A percentile compares a stretch with the other conserved stretches of the same genome.
Conservation (phyloP, 2,113 vertebrate species). For the Okapia johnstoni region DNA sequence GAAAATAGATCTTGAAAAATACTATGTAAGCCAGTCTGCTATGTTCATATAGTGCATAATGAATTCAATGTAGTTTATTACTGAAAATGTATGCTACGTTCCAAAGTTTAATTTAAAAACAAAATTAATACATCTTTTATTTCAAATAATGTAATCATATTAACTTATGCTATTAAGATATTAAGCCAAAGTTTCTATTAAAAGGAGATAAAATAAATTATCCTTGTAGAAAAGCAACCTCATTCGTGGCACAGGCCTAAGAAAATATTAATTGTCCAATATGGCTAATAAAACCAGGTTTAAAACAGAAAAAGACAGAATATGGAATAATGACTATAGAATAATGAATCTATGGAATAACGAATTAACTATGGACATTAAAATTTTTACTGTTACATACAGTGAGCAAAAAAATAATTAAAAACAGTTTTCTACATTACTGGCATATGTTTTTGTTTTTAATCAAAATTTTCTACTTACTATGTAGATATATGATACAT, state of each 20-base stretch:
- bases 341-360: neutral
- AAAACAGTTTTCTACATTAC: neutral
- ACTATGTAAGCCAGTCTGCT: neutral
- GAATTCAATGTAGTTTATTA: neutral
- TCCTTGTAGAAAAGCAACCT: neutral
- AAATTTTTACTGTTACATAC: neutral
- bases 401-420: neutral
- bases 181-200: slow-evolving; percentile 1
- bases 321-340: neutral
- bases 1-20: neutral
- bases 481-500: neutral
- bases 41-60: neutral
- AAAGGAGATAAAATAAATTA: neutral
- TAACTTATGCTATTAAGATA: neutral
- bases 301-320: neutral
- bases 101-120: slow-evolving; percentile 28
- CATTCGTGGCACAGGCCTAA: neutral
- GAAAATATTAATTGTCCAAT: slow-evolving; percentile 8
- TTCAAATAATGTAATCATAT: neutral
- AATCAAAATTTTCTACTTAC: neutral
- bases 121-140: neutral
- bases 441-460: neutral
- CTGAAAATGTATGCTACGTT: neutral
- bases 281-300: neutral
- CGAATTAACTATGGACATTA: neutral